phyloP scores from a whole-genome alignment of 1,140 invertebrate genomes.

The Zaprionus camerounensis region DNA sequence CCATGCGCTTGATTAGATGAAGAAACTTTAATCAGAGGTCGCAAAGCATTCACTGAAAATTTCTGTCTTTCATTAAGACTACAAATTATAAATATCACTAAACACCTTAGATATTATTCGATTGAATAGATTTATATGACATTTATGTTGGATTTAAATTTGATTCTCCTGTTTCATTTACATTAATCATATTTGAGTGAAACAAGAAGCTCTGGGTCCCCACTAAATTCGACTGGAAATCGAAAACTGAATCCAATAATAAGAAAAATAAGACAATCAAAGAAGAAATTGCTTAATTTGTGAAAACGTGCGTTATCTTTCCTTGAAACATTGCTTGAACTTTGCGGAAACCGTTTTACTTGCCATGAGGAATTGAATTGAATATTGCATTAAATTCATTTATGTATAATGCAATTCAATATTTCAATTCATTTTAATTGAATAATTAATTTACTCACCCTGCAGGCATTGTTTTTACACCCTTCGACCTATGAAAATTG shows the following conservation, averaged over 20 bases:
- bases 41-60: not conserved
- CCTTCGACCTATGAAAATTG: too few relatives aligned
- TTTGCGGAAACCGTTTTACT: too few relatives aligned
- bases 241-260: not conserved
- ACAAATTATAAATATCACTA: not conserved
- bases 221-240: too few relatives aligned
- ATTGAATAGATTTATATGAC: not conserved
- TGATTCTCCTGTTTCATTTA: not conserved
- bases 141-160: not conserved
- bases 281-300: not conserved
- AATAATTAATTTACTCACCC: not conserved
- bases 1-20: slow-evolving; percentile 13
- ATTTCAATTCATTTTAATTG: not conserved
- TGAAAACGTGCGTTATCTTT: too few relatives aligned
- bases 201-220: too few relatives aligned
- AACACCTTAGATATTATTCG: not conserved
- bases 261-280: not conserved
- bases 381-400: too few relatives aligned
- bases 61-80: not conserved
- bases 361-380: too few relatives aligned
- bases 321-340: too few relatives aligned
- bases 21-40: not conserved
- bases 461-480: not conserved
- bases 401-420: not conserved
- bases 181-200: not conserved